phyloP scores from a whole-genome alignment of 92 coral and sea anemone species.

The Bergia puertoricense region DNA sequence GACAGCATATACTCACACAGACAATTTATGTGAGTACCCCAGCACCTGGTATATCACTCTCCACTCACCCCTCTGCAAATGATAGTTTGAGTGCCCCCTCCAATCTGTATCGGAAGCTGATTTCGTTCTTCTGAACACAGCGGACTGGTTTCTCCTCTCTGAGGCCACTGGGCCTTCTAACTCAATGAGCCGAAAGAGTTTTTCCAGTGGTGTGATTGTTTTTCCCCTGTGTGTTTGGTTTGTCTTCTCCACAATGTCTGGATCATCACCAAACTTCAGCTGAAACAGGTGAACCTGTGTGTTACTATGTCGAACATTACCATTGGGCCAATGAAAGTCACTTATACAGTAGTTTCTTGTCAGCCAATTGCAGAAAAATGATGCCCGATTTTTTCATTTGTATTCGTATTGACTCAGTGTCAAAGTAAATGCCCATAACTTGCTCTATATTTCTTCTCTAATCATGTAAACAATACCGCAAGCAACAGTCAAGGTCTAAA shows the following conservation, averaged over 20 bases:
- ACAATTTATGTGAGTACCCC: not conserved
- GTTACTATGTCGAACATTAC: not conserved
- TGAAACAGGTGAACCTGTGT: not conserved
- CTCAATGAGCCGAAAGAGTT: constrained; percentile 51
- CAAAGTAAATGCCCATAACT: too few species aligned
- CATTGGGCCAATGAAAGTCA: too few species aligned
- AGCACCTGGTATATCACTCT: too few species aligned
- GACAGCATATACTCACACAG: too few species aligned
- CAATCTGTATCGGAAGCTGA: constrained; percentile 32
- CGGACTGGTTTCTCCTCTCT: not conserved
- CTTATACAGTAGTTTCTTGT: too few species aligned
- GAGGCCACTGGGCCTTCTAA: constrained; percentile 1
- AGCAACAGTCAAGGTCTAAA: too few species aligned
- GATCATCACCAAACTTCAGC: constrained; percentile 66
- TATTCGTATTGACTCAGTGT: too few species aligned
- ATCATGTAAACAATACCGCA: too few species aligned
- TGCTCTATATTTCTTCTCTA: too few species aligned
- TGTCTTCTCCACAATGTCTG: constrained; percentile 39
- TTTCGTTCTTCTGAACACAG: constrained; percentile 3
- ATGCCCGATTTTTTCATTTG: too few species aligned
- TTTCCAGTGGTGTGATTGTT: constrained; percentile 28
- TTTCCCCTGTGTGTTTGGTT: constrained; percentile 17
- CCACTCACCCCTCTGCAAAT: constrained; percentile 18
- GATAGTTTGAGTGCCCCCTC: not conserved
- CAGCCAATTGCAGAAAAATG: too few species aligned